These are phyloP conservation scores for Amphiduros pacificus DNA, from an alignment of 2,888 invertebrate genomes.

Conservation along the genomic window DNA sequence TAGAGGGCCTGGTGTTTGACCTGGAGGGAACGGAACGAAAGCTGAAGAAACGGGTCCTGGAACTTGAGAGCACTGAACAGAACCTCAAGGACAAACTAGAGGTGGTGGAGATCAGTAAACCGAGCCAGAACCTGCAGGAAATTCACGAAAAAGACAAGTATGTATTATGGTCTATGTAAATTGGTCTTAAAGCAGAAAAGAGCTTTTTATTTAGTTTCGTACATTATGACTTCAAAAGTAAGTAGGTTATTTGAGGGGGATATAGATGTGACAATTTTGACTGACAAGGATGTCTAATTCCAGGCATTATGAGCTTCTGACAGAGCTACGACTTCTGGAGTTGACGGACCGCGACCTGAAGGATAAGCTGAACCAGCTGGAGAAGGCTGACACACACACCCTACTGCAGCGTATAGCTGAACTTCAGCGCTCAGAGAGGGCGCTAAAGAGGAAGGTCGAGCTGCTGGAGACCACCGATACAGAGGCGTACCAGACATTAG, in stretches of 20 bases:
- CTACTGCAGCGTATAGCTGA: slow-evolving; percentile 18
- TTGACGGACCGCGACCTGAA: slow-evolving; percentile 22
- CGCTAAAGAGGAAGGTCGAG: slow-evolving; percentile 22
- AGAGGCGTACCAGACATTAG: background rate
- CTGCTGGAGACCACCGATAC: slow-evolving; percentile 18
- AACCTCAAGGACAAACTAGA: background rate
- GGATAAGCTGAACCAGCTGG: slow-evolving; percentile 26
- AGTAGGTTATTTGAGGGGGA: no score
- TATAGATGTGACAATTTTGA: no score
- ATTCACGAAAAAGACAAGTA: background rate
- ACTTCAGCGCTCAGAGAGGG: slow-evolving; percentile 25
- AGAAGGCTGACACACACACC: slow-evolving; percentile 22
- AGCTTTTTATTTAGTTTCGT: no score
- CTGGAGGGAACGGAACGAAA: slow-evolving; percentile 17
- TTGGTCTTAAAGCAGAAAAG: no score
- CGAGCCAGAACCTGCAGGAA: background rate
- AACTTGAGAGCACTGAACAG: slow-evolving; percentile 18
- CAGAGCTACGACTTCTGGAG: slow-evolving; percentile 10
- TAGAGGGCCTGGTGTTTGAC: slow-evolving; percentile 36
- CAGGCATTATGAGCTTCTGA: slow-evolving; percentile 14
- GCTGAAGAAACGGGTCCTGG: slow-evolving; percentile 48
- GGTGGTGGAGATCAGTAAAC: no score
- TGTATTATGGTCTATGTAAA: no score
- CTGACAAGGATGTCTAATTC: no score
- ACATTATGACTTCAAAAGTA: no score